Conservation (phyloP, 2,797 vertebrate species). For the Cottoperca gobio region DNA sequence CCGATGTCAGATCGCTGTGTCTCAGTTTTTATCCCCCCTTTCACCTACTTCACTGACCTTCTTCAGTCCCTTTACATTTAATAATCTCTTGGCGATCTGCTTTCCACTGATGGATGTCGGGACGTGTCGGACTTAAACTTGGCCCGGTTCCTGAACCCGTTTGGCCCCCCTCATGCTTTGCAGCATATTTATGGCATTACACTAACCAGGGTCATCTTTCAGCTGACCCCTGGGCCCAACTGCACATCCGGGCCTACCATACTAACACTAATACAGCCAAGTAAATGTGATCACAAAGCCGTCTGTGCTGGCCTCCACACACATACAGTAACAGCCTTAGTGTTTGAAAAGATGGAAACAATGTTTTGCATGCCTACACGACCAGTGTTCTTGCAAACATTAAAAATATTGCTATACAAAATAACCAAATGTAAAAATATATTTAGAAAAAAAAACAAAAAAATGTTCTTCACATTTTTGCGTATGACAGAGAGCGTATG, state of each 20-base stretch:
- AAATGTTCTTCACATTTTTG: no score
- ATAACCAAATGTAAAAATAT: not conserved
- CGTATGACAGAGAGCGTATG: not conserved
- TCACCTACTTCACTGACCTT: conserved; percentile 31
- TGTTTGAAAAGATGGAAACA: conserved; percentile 31
- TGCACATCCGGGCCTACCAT: conserved; percentile 33
- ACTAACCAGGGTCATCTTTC: conserved; percentile 71
- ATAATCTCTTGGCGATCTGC: conserved; percentile 56
- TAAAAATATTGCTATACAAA: not conserved
- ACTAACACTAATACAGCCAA: conserved; percentile 42
- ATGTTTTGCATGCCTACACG: conserved; percentile 21
- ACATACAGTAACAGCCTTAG: not conserved
- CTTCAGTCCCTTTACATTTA: conserved; percentile 27
- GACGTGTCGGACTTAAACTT: conserved; percentile 13
- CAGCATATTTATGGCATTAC: conserved; percentile 65
- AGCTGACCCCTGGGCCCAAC: conserved; percentile 27
- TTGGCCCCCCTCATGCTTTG: conserved; percentile 46
- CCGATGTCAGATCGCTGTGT: not conserved
- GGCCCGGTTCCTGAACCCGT: conserved; percentile 4
- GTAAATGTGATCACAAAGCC: conserved; percentile 45
- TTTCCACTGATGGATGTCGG: conserved; percentile 59
- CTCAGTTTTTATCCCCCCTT: not conserved
- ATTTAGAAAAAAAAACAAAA: no score
- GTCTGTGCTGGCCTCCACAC: conserved; percentile 33
- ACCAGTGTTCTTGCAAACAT: not conserved